Conservation (phyloP, 2,113 vertebrate genomes). For the Pteruthius melanotis region DNA sequence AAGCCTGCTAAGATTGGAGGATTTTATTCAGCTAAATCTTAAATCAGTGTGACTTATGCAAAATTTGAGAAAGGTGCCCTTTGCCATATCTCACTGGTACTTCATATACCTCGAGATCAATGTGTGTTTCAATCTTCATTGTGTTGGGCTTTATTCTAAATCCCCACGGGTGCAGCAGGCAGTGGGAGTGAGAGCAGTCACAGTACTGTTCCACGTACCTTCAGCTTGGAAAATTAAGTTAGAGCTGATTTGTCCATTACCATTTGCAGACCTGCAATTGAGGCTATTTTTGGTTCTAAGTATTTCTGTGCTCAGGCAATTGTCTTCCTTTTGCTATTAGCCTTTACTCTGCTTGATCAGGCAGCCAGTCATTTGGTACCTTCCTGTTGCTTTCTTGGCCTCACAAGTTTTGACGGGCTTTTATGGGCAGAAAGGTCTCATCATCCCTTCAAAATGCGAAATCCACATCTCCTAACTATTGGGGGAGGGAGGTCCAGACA, state of each 20-base stretch:
- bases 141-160: background rate
- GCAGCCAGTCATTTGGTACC: background rate
- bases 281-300: background rate
- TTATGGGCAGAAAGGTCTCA: background rate
- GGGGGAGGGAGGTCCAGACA: background rate
- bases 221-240: background rate
- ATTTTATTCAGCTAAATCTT: conserved; percentile 61
- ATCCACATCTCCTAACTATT: background rate
- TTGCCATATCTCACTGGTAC: background rate
- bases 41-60: conserved; percentile 62
- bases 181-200: background rate
- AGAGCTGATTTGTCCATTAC: background rate
- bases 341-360: background rate
- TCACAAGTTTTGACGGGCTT: conserved; percentile 13
- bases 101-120: conserved; percentile 41
- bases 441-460: background rate
- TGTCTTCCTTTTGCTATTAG: background rate
- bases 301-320: background rate
- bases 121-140: conserved; percentile 21
- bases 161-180: background rate
- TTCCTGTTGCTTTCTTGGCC: background rate
- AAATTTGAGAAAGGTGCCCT: conserved; percentile 59
- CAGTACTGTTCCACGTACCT: background rate
- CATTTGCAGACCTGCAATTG: background rate
- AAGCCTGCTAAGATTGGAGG: conserved; percentile 54